A percentile compares a stretch with the other conserved stretches of the same genome.
phyloP scores from a whole-genome alignment of 1,140 invertebrate species.

The Drosophila erecta region DNA sequence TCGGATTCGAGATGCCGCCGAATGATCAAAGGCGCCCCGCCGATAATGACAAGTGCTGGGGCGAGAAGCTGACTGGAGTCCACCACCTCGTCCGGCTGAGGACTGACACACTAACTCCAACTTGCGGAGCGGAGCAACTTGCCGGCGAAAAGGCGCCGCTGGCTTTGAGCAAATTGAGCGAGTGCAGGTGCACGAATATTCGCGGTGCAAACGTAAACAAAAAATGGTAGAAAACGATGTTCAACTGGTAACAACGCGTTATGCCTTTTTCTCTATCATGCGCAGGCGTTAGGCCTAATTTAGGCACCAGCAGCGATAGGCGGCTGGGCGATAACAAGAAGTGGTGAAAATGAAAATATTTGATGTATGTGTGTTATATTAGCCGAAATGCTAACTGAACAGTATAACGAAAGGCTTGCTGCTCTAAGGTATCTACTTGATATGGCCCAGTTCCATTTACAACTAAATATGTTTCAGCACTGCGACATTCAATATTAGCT shows the following conservation, averaged over 20 bases:
- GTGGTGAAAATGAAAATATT: neutral
- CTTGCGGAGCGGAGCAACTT: neutral
- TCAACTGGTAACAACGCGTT: conserved; percentile 47
- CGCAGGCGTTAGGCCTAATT: conserved; percentile 1
- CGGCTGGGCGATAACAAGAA: neutral
- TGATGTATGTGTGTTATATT: neutral
- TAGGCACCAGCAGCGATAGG: neutral
- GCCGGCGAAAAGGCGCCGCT: conserved; percentile 20
- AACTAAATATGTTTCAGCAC: neutral
- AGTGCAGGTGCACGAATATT: conserved; percentile 40
- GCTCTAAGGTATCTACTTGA: neutral
- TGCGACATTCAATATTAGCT: neutral
- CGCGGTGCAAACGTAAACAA: conserved; percentile 72
- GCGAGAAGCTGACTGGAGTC: neutral
- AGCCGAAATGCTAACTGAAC: no score
- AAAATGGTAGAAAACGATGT: conserved; percentile 30
- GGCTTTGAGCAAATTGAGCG: conserved; percentile 19
- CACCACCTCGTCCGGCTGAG: neutral
- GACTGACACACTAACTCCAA: no score
- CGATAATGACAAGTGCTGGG: conserved; percentile 55
- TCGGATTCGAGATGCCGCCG: conserved; percentile 39
- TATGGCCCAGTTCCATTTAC: neutral
- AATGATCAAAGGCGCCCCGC: conserved; percentile 56
- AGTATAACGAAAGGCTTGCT: neutral
- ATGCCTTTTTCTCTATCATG: conserved; percentile 23